A percentile compares a stretch with the other conserved stretches of the same genome.
Conservation (phyloP, 2,888 invertebrate genomes). For the Ypsolopha scabrella region DNA sequence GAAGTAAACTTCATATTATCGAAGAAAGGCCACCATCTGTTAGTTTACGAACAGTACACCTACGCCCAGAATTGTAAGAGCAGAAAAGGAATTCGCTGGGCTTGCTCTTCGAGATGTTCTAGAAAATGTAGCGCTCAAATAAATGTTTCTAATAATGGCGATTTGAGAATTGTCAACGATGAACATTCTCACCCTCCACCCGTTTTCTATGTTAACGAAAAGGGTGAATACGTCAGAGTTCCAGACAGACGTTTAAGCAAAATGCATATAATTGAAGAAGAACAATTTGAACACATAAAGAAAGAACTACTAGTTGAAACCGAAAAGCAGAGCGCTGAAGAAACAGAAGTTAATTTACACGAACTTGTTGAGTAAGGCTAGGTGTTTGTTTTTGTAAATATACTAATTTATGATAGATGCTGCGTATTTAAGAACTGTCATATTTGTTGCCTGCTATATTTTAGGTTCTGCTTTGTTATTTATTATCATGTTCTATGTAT, state of each 20-base stretch:
- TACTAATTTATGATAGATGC: no score
- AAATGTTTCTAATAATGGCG: conserved; percentile 25
- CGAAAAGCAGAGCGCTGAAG: not conserved
- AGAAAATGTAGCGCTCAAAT: conserved; percentile 45
- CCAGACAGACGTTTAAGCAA: conserved; percentile 16
- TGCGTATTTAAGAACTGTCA: no score
- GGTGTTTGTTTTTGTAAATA: no score
- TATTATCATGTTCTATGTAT: no score
- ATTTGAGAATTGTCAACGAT: conserved; percentile 26
- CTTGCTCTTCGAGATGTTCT: conserved; percentile 49
- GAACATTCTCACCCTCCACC: conserved; percentile 45
- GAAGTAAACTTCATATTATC: conserved; percentile 52
- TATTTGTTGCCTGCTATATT: no score
- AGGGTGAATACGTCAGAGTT: conserved; percentile 36
- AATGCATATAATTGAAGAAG: conserved; percentile 3
- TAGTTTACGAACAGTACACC: conserved; percentile 44
- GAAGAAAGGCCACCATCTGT: conserved; percentile 38
- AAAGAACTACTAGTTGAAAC: not conserved
- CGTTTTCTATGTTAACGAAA: conserved; percentile 35
- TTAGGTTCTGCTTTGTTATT: no score
- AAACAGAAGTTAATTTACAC: no score
- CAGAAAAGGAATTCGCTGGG: conserved; percentile 33
- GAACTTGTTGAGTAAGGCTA: no score
- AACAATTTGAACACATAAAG: not conserved
- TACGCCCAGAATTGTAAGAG: conserved; percentile 38